Evolutionary conservation across 2,797 vertebrate species (phyloP).

Genomic region (Antrozous pallidus): DNA sequence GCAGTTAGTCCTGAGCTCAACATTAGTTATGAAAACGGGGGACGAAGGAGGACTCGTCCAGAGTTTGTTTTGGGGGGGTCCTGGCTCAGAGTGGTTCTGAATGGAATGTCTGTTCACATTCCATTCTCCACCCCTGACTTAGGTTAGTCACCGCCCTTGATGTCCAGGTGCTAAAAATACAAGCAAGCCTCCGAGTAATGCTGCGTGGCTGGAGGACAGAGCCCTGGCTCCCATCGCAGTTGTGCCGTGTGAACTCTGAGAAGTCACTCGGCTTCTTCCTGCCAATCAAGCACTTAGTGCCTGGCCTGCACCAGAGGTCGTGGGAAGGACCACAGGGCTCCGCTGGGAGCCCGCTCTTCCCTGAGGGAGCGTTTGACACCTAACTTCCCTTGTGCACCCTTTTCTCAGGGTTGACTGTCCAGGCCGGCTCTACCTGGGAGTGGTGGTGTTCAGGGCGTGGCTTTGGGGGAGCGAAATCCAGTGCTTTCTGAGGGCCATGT

Average conservation of each 20-base stretch:
- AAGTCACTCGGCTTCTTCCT: background rate
- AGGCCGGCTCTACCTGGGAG: background rate
- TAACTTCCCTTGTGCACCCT: background rate
- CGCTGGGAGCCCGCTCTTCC: background rate
- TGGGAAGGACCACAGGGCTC: background rate
- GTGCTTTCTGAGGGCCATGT: background rate
- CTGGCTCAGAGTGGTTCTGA: background rate
- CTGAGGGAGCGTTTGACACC: background rate
- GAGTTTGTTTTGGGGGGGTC: background rate
- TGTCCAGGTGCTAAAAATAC: background rate
- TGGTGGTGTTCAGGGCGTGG: background rate
- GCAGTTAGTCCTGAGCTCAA: slow-evolving; percentile 48
- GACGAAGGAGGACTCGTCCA: background rate
- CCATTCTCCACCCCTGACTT: too few relatives aligned
- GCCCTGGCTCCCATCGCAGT: background rate
- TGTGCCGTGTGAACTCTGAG: background rate
- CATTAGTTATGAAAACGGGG: background rate
- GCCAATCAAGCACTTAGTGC: background rate
- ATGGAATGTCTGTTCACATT: background rate
- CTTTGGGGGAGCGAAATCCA: background rate
- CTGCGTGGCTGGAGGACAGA: background rate
- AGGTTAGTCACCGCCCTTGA: background rate
- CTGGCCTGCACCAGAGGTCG: background rate
- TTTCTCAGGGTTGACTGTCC: background rate
- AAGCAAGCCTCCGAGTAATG: background rate